phyloP scores from a whole-genome alignment of 2,113 vertebrate species.

The Todiramphus chloris region DNA sequence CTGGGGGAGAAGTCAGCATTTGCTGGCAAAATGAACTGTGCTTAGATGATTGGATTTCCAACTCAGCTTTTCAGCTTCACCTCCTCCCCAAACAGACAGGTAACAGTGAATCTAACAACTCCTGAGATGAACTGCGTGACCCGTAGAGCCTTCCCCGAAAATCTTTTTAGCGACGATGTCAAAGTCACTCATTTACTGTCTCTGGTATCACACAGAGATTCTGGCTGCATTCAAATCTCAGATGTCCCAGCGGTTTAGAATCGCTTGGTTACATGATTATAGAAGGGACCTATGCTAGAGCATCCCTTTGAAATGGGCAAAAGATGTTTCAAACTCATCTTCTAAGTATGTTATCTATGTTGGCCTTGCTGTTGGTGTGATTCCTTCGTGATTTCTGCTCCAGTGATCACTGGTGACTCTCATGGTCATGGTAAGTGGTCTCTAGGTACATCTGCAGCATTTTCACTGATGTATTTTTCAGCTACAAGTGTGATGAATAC shows the following conservation, averaged over 20 bases:
- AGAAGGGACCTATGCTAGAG: not conserved
- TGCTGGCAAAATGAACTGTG: not conserved
- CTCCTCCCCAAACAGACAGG: not conserved
- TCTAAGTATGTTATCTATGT: not conserved
- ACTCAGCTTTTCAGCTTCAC: not conserved
- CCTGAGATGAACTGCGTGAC: not conserved
- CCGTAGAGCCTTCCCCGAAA: not conserved
- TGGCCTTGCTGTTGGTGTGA: not conserved
- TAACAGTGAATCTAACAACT: not conserved
- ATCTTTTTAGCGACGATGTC: not conserved
- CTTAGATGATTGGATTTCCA: not conserved
- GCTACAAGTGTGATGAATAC: not conserved
- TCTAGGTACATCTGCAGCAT: not conserved
- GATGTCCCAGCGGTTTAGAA: not conserved
- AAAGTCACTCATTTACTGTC: not conserved
- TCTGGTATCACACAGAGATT: not conserved
- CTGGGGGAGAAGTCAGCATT: not conserved
- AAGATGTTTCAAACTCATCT: not conserved
- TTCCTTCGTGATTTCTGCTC: not conserved
- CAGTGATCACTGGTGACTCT: not conserved
- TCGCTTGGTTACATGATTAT: not conserved
- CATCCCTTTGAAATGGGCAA: not conserved
- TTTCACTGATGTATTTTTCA: slow-evolving; percentile 10
- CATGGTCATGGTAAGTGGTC: not conserved
- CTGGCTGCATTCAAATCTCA: not conserved